phyloP scores from a whole-genome alignment of 2,113 vertebrate species.

The Cercocebus atys region DNA sequence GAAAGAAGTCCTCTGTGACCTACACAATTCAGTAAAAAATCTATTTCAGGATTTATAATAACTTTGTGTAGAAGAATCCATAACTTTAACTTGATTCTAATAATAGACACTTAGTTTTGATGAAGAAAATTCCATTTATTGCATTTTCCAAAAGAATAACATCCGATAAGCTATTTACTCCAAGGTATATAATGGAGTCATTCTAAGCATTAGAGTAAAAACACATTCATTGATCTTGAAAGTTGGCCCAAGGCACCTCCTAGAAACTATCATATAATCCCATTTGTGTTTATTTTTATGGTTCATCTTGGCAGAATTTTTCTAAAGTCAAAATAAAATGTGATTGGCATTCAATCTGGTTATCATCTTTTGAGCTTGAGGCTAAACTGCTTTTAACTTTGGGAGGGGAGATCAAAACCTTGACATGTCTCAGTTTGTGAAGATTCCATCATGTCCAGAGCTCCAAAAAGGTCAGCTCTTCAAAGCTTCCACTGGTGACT shows the following conservation, averaged over 20 bases:
- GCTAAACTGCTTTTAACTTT: conserved; percentile 55
- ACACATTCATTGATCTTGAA: conserved; percentile 63
- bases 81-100: conserved; percentile 76
- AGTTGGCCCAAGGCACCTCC: conserved; percentile 53
- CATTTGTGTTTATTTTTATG: conserved; percentile 76
- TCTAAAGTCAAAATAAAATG: conserved; percentile 65
- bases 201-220: conserved; percentile 53
- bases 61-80: conserved; percentile 55
- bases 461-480: background rate
- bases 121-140: conserved; percentile 73
- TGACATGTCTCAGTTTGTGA: background rate
- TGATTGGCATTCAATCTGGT: conserved; percentile 22
- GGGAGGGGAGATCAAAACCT: background rate
- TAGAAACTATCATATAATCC: conserved; percentile 67
- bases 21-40: conserved; percentile 48
- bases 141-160: conserved; percentile 60
- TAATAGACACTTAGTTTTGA: conserved; percentile 73
- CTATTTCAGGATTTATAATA: conserved; percentile 74
- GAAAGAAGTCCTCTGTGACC: conserved; percentile 41
- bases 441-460: background rate
- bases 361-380: background rate
- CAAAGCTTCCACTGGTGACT: background rate
- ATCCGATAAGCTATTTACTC: conserved; percentile 69
- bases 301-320: conserved; percentile 56
- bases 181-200: conserved; percentile 64